A percentile compares a stretch with the other conserved stretches of the same genome.
These are phyloP conservation scores for Papilio protenor DNA, from an alignment of 2,888 invertebrate genomes.

Conservation along the genomic window DNA sequence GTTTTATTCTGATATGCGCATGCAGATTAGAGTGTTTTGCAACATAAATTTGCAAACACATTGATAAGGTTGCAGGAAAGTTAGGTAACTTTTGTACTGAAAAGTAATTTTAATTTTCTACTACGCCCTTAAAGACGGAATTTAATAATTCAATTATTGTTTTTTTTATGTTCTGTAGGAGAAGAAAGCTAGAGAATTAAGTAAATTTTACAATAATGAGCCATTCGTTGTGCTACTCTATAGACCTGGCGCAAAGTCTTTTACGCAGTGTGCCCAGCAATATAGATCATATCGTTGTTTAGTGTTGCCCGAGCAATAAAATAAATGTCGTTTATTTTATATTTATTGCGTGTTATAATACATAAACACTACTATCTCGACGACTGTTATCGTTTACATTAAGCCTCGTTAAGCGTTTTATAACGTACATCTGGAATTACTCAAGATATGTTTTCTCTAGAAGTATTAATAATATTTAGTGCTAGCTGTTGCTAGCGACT, in stretches of 20 bases:
- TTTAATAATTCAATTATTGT: no score
- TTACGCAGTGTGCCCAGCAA: background rate
- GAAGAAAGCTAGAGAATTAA: background rate
- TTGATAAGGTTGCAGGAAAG: background rate
- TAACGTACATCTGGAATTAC: constrained; percentile 7
- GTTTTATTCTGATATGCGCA: background rate
- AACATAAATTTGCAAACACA: background rate
- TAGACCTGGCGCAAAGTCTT: constrained; percentile 13
- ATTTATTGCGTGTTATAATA: constrained; percentile 19
- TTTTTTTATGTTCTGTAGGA: background rate
- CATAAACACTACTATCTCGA: background rate
- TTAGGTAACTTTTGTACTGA: background rate
- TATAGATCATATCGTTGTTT: constrained; percentile 15
- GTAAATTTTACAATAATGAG: background rate
- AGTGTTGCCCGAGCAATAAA: constrained; percentile 18
- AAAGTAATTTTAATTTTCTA: no score
- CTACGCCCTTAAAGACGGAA: no score
- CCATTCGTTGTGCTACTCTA: background rate
- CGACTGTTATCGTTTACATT: background rate
- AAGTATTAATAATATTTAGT: background rate
- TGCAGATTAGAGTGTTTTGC: background rate
- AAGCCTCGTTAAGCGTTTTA: constrained; percentile 13
- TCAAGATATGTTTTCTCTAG: background rate
- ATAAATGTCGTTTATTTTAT: constrained; percentile 11
- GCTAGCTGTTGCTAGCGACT: no score